Percentiles rank a stretch among this genome's conserved stretches.
Evolutionary conservation across 1,140 invertebrate genomes (phyloP).

Genomic region (Drosophila kurseongensis): DNA sequence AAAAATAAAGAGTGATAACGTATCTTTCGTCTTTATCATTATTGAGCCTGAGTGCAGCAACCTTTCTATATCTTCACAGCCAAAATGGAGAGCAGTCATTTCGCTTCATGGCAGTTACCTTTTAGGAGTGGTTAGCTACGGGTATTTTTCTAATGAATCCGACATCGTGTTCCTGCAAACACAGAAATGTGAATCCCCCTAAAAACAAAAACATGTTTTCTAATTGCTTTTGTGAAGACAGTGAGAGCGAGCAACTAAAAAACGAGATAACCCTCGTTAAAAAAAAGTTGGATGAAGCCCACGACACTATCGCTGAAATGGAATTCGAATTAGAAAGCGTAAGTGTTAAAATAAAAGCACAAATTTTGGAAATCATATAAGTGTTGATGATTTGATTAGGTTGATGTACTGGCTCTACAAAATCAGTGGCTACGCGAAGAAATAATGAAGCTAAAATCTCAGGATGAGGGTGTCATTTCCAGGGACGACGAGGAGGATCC

Average conservation of each 20-base stretch:
- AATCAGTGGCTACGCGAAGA: constrained; percentile 12
- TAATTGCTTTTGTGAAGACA: not conserved
- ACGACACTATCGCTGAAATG: not conserved
- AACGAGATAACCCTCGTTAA: not conserved
- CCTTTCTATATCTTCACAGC: not conserved
- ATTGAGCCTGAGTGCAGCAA: not conserved
- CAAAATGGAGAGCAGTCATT: not conserved
- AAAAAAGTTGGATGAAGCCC: not conserved
- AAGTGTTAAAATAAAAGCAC: not conserved
- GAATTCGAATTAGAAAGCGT: constrained; percentile 4
- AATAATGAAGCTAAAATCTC: not conserved
- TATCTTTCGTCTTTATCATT: not conserved
- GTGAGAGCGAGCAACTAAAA: not conserved
- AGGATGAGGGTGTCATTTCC: not conserved
- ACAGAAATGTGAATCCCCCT: not conserved
- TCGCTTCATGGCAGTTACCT: not conserved
- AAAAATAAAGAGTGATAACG: not conserved
- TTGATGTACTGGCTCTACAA: not conserved
- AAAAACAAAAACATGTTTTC: not conserved
- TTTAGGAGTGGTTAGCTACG: not conserved
- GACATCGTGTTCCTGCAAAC: not conserved
- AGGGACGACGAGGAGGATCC: not conserved
- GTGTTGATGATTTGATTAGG: not conserved
- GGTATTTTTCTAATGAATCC: not conserved
- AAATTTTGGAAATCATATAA: too few relatives aligned